A percentile compares a stretch with the other conserved stretches of the same genome.
phyloP scores from a whole-genome alignment of 2,113 vertebrate genomes.

The Seriola dumerili region DNA sequence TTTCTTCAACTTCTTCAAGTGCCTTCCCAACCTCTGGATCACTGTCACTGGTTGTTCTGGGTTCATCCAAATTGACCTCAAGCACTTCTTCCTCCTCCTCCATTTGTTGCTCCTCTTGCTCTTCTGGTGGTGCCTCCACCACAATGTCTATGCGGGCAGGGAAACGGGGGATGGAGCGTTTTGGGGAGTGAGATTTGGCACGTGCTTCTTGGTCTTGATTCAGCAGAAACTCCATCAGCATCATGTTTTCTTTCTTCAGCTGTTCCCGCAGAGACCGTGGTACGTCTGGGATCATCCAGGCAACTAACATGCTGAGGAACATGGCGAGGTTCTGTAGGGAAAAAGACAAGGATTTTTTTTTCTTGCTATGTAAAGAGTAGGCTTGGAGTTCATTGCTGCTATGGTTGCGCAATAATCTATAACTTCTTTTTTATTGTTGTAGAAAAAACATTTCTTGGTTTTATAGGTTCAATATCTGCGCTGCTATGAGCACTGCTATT shows the following conservation, averaged over 20 bases:
- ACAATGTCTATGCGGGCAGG: constrained; percentile 67
- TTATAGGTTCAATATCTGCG: background rate
- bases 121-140: constrained; percentile 65
- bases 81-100: constrained; percentile 28
- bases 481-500: no score
- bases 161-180: constrained; percentile 14
- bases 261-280: constrained; percentile 94
- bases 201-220: constrained; percentile 90
- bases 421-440: background rate
- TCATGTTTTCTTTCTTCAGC: constrained; percentile 92
- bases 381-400: background rate
- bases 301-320: constrained; percentile 95
- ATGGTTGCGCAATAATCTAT: background rate
- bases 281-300: constrained; percentile 97
- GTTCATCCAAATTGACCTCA: constrained; percentile 43
- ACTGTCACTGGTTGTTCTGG: constrained; percentile 14
- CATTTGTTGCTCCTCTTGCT: constrained; percentile 43
- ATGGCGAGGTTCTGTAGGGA: constrained; percentile 93
- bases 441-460: background rate
- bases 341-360: background rate
- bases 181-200: constrained; percentile 45
- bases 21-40: constrained; percentile 53
- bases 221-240: constrained; percentile 93
- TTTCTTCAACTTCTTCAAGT: constrained; percentile 25
- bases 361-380: background rate